A percentile compares a stretch with the other conserved stretches of the same genome.
These are phyloP conservation scores for Eubasilissa splendida DNA, from an alignment of 2,888 invertebrate genomes.

Conservation along the genomic window DNA sequence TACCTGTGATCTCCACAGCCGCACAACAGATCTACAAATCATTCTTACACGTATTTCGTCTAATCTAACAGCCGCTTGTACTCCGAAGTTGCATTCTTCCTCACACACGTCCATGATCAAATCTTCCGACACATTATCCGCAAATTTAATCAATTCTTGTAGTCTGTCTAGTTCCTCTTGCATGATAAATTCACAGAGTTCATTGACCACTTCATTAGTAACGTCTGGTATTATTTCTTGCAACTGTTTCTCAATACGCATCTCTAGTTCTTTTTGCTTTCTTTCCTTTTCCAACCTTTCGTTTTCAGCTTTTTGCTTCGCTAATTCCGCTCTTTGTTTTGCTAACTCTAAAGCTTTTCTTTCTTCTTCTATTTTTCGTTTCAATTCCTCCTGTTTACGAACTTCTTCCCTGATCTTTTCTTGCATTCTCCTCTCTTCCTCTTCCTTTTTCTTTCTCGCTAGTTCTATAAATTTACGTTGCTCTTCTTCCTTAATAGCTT, in stretches of 20 bases:
- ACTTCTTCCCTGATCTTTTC: conserved; percentile 58
- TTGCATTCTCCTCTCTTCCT: conserved; percentile 63
- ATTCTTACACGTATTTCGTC: conserved; percentile 66
- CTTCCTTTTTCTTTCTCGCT: conserved; percentile 61
- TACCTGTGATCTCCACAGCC: conserved; percentile 66
- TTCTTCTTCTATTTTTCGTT: conserved; percentile 65
- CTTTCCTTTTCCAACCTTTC: conserved; percentile 62
- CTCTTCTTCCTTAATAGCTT: conserved; percentile 52
- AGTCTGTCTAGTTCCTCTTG: conserved; percentile 65
- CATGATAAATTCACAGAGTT: conserved; percentile 63
- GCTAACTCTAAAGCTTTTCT: conserved; percentile 63
- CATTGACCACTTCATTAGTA: conserved; percentile 63
- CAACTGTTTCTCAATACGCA: conserved; percentile 66
- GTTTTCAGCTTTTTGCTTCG: conserved; percentile 61
- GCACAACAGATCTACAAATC: conserved; percentile 60
- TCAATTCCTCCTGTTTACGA: conserved; percentile 58
- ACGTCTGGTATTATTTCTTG: conserved; percentile 64
- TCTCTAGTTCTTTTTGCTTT: conserved; percentile 60
- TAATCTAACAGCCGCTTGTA: conserved; percentile 65
- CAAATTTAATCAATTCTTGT: conserved; percentile 58
- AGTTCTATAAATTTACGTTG: conserved; percentile 51
- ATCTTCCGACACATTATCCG: conserved; percentile 63
- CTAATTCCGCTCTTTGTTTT: conserved; percentile 54
- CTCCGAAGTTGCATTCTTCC: conserved; percentile 65
- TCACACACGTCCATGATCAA: conserved; percentile 63